Evolutionary conservation across 2,888 invertebrate species (phyloP).

Genomic region (Muschampia plurimacula): DNA sequence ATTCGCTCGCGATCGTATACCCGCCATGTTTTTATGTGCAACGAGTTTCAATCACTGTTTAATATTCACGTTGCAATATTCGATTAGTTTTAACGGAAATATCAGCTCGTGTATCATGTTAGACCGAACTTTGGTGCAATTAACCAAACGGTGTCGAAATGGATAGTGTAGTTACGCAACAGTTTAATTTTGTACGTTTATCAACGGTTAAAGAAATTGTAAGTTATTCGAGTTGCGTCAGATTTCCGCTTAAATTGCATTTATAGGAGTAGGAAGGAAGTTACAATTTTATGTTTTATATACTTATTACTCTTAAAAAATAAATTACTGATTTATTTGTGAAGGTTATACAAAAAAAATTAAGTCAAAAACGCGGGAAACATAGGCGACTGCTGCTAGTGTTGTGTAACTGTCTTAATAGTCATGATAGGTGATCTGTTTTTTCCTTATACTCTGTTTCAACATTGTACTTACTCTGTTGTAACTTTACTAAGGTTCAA

Average conservation of each 20-base stretch:
- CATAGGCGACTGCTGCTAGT: too few species aligned
- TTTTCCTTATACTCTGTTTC: too few species aligned
- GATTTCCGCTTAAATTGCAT: conserved; percentile 11
- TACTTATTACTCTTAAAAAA: too few species aligned
- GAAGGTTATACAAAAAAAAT: too few species aligned
- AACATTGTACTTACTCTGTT: too few species aligned
- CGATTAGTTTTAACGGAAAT: conserved; percentile 49
- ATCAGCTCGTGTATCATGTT: conserved; percentile 29
- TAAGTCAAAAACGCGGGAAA: too few species aligned
- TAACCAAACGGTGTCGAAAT: conserved; percentile 18
- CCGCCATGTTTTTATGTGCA: conserved; percentile 44
- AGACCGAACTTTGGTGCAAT: conserved; percentile 20
- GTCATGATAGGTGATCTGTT: too few species aligned
- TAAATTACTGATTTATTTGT: too few species aligned
- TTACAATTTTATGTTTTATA: too few species aligned
- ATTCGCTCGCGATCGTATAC: conserved; percentile 66
- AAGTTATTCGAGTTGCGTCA: conserved; percentile 1
- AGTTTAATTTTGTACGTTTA: conserved; percentile 23
- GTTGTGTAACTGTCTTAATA: too few species aligned
- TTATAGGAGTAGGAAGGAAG: background rate
- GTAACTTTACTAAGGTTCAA: too few species aligned
- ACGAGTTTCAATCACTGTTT: conserved; percentile 20
- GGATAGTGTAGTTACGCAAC: conserved; percentile 21
- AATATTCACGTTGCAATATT: conserved; percentile 35
- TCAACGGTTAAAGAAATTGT: conserved; percentile 11